Evolutionary conservation across 2,888 invertebrate species (phyloP).

Genomic region (Dryadula phaetusa): DNA sequence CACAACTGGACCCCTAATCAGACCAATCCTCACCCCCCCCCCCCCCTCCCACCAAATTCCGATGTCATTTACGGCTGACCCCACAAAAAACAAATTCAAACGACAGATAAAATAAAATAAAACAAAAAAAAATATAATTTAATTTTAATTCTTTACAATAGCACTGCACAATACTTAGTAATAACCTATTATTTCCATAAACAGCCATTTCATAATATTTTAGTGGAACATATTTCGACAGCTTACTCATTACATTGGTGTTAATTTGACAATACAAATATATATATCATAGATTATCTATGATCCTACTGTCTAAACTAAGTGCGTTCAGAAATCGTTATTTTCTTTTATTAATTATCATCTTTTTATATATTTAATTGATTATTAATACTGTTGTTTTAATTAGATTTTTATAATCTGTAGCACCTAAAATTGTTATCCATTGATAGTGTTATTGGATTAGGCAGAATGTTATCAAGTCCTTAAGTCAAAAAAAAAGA

Average conservation of each 20-base stretch:
- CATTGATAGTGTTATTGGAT: not conserved
- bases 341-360: not conserved
- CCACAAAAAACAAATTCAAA: not conserved
- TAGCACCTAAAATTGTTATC: slow-evolving; percentile 24
- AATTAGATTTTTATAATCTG: slow-evolving; percentile 21
- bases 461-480: not conserved
- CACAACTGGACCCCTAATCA: no score
- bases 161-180: slow-evolving; percentile 28
- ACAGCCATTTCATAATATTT: slow-evolving; percentile 30
- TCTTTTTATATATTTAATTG: not conserved
- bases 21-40: no score
- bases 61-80: no score
- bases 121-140: not conserved
- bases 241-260: slow-evolving; percentile 26
- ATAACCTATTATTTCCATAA: slow-evolving; percentile 39
- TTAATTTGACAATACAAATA: slow-evolving; percentile 26
- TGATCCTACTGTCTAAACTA: slow-evolving; percentile 23
- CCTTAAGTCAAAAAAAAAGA: not conserved
- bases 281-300: slow-evolving; percentile 25
- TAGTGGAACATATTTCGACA: slow-evolving; percentile 12
- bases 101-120: not conserved
- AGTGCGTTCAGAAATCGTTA: slow-evolving; percentile 31
- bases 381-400: slow-evolving; percentile 26
- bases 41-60: no score
- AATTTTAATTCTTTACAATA: slow-evolving; percentile 23